Evolutionary conservation across 2,888 invertebrate genomes (phyloP), one percentile per base, ranked within the genome.

Genomic region (Idaea biselata): DNA sequence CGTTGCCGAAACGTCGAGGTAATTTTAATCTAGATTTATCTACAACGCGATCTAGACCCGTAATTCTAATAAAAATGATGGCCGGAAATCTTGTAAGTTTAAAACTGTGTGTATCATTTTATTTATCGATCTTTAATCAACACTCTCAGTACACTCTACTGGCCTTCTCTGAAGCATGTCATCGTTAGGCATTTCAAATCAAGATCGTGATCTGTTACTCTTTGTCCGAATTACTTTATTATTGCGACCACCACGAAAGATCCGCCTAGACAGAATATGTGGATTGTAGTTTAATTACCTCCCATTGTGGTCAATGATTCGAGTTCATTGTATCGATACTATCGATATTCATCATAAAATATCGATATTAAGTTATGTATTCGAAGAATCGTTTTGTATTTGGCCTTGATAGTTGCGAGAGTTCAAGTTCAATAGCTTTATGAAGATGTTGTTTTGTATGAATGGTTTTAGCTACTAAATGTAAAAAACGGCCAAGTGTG

Each of bases 231-330:
- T 80, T 44, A 65, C 64, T 80, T 80, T 81, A 84, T 82, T 84
- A 84, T 82, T 80, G 80, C 90, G 91, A 91, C 91, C 91, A 91
- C 91, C 91, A 73, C 78, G 87, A 83, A 84, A 83, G 77, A 84
- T 88, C 84, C 83, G 83, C 79, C 79, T 82, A 84, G 87, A 84
- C 82, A 81, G 86, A 84, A 84, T 91, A 90, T 91, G 91, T 89
- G 90, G 86, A 87, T 88, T 89, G 83, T 84, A 75, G 80, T 88
- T 90, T 91, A 91, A 91, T 91, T 90, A 90, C 88, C 88, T 85
- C 82, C 87, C 83, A 90, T 91, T 91, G 91, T 89, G 86, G 82
- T 72, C 72, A 76, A 79, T 80, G 84, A 81, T 79, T 82, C 74
- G 73, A 76, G 70, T 73, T 74, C 74, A 79, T 81, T 81, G 78